Evolutionary conservation across 2,113 vertebrate genomes (phyloP).

Genomic region (Panthera leo): DNA sequence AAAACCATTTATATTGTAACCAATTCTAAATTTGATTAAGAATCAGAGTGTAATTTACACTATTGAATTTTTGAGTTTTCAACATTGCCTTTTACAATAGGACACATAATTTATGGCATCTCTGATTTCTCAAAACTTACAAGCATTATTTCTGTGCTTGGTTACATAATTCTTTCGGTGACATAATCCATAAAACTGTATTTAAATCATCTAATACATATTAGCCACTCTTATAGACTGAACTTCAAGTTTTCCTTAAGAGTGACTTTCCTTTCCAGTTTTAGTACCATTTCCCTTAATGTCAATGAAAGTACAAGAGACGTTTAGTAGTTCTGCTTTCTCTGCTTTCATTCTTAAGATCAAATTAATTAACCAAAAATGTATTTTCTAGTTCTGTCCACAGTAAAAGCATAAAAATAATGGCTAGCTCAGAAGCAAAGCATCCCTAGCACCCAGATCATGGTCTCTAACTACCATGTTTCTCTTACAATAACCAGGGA

Average conservation of each 20-base stretch:
- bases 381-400: neutral
- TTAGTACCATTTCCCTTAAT: neutral
- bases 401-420: neutral
- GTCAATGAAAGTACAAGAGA: neutral
- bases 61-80: neutral
- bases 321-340: neutral
- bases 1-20: neutral
- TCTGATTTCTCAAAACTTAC: neutral
- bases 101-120: slow-evolving; percentile 21
- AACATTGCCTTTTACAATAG: slow-evolving; percentile 13
- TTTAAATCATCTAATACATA: neutral
- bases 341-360: slow-evolving; percentile 1
- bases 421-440: neutral
- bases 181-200: slow-evolving; percentile 11
- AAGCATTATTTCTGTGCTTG: neutral
- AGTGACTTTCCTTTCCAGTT: neutral
- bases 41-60: neutral
- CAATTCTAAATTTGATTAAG: neutral
- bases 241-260: neutral
- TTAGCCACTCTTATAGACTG: neutral
- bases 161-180: slow-evolving; percentile 26
- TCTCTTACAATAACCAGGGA: neutral
- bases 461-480: neutral
- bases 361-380: slow-evolving; percentile 14
- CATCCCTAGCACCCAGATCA: neutral